Evolutionary conservation across 2,888 invertebrate species (phyloP), one percentile per base, ranked within the genome.

Genomic region (Orchesella flavescens): DNA sequence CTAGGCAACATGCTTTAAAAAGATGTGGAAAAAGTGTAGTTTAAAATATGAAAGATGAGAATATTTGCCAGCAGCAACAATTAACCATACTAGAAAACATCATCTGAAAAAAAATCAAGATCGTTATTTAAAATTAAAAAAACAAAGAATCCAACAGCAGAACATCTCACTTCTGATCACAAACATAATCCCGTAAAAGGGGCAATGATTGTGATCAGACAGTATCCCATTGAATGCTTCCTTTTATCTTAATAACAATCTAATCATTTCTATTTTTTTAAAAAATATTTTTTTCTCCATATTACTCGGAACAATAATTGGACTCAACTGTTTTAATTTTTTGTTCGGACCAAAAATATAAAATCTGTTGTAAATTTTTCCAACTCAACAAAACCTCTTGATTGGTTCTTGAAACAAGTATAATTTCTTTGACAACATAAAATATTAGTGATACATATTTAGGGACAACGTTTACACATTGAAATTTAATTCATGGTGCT

Each of bases 181-280:
- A 43, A 24, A 65, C 65, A 65, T 65, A 10, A 43, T 65, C 63
- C 9, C 3, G 63, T 63, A 71, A 63, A 13, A 63, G 53, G 46
- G 78, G 55, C 53, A 5, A 53, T 72, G 78, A 61, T 34, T 78
- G 78, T 78, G 78, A 78, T 71, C 71, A 72, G 78, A 78, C 78
- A 78, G 78, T 71, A 78, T 78, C 78, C 78, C 78, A 75, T 24
- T 65, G 63, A 17, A 59, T 21, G 12, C 17, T 59, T 17, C 12
- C 17, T 59, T 59, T 59, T 59, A 59, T 5, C 17, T 21, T 59
- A 59, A 59, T 10, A 59, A n/a, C 7, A 3, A 59, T n/a, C 17
- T 19, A 49, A 49, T 49, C 49, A 49, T 49, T 49, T 49, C 9
- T 49, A n/a, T 49, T 49, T 49, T 12, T 15, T 49, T 49, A 49